phyloP scores from a whole-genome alignment of 1,140 invertebrate genomes.

The Ceratoteleas bidentatus region DNA sequence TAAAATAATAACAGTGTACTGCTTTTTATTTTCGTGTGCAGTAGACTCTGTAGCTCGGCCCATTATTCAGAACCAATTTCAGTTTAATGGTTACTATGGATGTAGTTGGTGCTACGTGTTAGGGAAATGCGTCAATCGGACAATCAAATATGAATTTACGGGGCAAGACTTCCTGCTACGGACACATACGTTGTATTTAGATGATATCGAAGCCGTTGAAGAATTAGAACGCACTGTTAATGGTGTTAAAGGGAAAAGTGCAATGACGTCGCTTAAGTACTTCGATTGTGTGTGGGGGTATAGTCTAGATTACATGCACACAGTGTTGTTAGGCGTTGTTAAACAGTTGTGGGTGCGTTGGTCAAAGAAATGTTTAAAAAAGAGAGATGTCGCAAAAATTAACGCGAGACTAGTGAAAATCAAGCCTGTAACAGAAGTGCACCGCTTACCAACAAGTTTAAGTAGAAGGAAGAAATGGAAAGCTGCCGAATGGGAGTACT shows the following conservation, averaged over 20 bases:
- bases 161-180: slow-evolving; percentile 26
- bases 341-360: slow-evolving; percentile 10
- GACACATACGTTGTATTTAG: slow-evolving; percentile 24
- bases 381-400: neutral
- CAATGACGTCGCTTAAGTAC: slow-evolving; percentile 14
- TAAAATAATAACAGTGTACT: slow-evolving; percentile 20
- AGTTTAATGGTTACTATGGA: slow-evolving; percentile 57
- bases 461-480: slow-evolving; percentile 27
- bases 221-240: slow-evolving; percentile 10
- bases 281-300: slow-evolving; percentile 59
- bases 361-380: slow-evolving; percentile 5
- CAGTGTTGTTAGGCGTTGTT: slow-evolving; percentile 37
- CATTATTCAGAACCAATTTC: slow-evolving; percentile 52
- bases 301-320: slow-evolving; percentile 47
- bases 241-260: slow-evolving; percentile 41
- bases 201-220: slow-evolving; percentile 4
- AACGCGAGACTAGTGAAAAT: slow-evolving; percentile 27
- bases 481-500: slow-evolving; percentile 48
- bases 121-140: slow-evolving; percentile 32
- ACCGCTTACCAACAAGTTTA: slow-evolving; percentile 31
- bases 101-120: slow-evolving; percentile 57
- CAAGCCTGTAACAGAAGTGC: slow-evolving; percentile 35
- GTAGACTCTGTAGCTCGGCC: slow-evolving; percentile 56
- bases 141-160: slow-evolving; percentile 49
- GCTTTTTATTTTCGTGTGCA: slow-evolving; percentile 35